Evolutionary conservation across 2,113 vertebrate genomes (phyloP).

Genomic region (Gopherus flavomarginatus): DNA sequence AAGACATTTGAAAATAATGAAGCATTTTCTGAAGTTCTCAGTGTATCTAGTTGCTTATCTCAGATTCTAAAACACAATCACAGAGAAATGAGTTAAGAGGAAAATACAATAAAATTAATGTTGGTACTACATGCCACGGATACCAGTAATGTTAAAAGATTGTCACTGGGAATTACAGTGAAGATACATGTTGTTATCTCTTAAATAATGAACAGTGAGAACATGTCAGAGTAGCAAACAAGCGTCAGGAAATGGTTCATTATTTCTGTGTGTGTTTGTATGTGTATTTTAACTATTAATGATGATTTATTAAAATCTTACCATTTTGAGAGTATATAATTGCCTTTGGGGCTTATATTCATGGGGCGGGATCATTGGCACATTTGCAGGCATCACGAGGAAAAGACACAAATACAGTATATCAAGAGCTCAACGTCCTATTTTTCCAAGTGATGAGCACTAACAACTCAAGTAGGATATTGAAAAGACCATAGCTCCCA

Average conservation of each 20-base stretch:
- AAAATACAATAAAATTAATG: not conserved
- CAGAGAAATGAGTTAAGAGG: not conserved
- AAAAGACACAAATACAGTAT: not conserved
- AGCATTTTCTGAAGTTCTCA: not conserved
- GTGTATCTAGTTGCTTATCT: not conserved
- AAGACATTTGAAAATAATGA: not conserved
- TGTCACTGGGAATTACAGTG: not conserved
- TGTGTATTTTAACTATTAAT: not conserved
- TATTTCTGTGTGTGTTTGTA: not conserved
- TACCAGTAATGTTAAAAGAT: not conserved
- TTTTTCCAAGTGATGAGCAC: not conserved
- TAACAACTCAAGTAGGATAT: fast-evolving
- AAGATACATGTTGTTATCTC: not conserved
- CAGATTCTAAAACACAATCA: not conserved
- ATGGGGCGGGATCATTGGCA: not conserved
- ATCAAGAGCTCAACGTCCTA: not conserved
- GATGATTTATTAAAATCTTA: not conserved
- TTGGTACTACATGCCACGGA: not conserved
- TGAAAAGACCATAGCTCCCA: not conserved
- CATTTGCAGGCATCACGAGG: not conserved
- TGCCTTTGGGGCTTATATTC: not conserved
- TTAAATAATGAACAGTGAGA: not conserved
- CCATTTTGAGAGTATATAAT: not conserved
- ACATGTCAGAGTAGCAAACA: not conserved
- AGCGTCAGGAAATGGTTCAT: not conserved